Evolutionary conservation across 2,113 vertebrate species (phyloP).

Genomic region (Colistium nudipinnis): DNA sequence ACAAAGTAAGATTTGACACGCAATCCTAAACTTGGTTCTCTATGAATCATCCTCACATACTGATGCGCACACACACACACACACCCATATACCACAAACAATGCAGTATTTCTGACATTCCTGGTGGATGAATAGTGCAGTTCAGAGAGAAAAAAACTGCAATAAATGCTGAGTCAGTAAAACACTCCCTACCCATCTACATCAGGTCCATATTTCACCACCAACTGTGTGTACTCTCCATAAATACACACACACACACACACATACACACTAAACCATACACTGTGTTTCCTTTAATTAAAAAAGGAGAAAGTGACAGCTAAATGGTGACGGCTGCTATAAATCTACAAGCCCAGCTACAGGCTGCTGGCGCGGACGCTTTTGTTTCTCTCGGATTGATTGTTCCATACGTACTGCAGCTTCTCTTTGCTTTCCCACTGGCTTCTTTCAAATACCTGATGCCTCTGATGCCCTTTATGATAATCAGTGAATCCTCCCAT

Average conservation of each 20-base stretch:
- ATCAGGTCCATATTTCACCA: constrained; percentile 14
- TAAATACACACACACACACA: constrained; percentile 10
- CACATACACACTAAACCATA: background rate
- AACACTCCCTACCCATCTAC: constrained; percentile 2
- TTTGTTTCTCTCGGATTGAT: background rate
- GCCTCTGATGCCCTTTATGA: too few relatives aligned
- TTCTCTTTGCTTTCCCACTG: background rate
- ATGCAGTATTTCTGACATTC: constrained; percentile 10
- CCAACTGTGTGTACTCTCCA: background rate
- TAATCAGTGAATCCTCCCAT: too few relatives aligned
- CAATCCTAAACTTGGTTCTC: background rate
- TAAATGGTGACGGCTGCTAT: constrained; percentile 18
- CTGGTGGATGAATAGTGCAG: constrained; percentile 28
- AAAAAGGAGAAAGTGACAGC: constrained; percentile 37
- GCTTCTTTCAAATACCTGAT: too few relatives aligned
- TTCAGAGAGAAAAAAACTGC: constrained; percentile 31
- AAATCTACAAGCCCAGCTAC: constrained; percentile 27
- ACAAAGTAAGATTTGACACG: background rate
- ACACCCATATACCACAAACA: background rate
- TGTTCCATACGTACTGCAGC: background rate
- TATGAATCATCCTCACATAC: background rate
- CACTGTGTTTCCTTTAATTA: constrained; percentile 43
- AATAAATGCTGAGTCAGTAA: constrained; percentile 46
- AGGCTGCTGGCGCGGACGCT: constrained; percentile 11
- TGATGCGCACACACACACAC: background rate